phyloP scores from a whole-genome alignment of 1,140 invertebrate genomes.

The Aphidius gifuensis region DNA sequence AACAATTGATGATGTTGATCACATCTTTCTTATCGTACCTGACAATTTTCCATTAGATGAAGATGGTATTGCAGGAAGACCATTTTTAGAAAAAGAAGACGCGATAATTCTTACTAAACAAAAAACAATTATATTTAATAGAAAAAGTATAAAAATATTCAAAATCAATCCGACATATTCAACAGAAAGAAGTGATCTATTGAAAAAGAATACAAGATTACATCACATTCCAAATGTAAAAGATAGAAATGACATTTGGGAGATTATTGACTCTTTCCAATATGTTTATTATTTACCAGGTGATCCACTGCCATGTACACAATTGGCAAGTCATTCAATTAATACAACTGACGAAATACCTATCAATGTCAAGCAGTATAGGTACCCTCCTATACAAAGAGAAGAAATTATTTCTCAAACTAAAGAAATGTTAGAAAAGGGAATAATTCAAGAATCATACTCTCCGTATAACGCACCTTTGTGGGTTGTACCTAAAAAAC shows the following conservation, averaged over 20 bases:
- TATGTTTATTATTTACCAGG: slow-evolving; percentile 16
- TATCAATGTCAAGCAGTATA: slow-evolving; percentile 21
- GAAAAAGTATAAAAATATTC: slow-evolving; percentile 3
- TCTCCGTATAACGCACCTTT: slow-evolving; percentile 19
- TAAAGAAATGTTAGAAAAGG: slow-evolving; percentile 21
- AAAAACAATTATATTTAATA: slow-evolving; percentile 12
- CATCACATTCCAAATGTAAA: not conserved
- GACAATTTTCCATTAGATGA: slow-evolving; percentile 7
- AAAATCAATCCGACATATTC: not conserved
- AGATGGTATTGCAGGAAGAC: slow-evolving; percentile 4
- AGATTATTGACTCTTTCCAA: slow-evolving; percentile 19
- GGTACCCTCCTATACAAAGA: slow-evolving; percentile 13
- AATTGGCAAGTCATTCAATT: slow-evolving; percentile 15
- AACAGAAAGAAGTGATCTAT: no score
- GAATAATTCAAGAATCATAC: slow-evolving; percentile 12
- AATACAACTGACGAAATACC: slow-evolving; percentile 17
- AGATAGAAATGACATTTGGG: slow-evolving; percentile 7
- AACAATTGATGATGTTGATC: slow-evolving; percentile 4
- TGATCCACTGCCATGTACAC: slow-evolving; percentile 15
- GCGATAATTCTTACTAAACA: slow-evolving; percentile 8
- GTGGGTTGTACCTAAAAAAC: no score
- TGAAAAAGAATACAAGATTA: not conserved
- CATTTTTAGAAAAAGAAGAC: slow-evolving; percentile 16
- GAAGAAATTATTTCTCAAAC: slow-evolving; percentile 20
- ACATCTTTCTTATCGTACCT: slow-evolving; percentile 12